Evolutionary conservation across 2,888 invertebrate species (phyloP).

Genomic region (Acronicta leporina): DNA sequence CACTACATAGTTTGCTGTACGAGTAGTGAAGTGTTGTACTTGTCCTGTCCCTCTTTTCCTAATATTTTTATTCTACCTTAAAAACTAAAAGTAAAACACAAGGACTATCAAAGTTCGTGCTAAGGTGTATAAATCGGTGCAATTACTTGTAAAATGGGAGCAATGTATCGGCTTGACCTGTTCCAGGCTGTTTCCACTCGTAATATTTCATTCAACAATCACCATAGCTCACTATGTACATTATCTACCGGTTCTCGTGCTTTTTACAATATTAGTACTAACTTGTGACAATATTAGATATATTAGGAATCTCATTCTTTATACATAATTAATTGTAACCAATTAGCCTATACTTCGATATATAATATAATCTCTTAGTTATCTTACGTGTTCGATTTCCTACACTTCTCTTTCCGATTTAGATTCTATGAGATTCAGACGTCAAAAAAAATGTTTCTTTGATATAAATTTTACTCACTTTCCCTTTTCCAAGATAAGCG

Average conservation of each 20-base stretch:
- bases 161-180: conserved; percentile 64
- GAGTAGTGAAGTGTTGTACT: too few relatives aligned
- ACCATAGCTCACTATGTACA: conserved; percentile 6
- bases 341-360: too few relatives aligned
- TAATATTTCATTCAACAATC: conserved; percentile 27
- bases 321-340: too few relatives aligned
- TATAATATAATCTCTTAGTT: too few relatives aligned
- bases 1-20: neutral
- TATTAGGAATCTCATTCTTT: too few relatives aligned
- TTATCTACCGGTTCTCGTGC: conserved; percentile 2
- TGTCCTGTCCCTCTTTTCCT: too few relatives aligned
- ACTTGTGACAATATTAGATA: conserved; percentile 15
- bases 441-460: too few relatives aligned
- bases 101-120: neutral
- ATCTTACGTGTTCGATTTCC: too few relatives aligned
- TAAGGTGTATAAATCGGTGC: conserved; percentile 19
- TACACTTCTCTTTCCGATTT: too few relatives aligned
- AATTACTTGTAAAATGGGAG: conserved; percentile 48
- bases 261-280: too few relatives aligned
- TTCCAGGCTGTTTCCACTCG: conserved; percentile 32
- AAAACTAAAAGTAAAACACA: neutral
- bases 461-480: neutral
- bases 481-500: neutral
- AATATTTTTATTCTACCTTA: neutral
- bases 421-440: too few relatives aligned